Evolutionary conservation across 1,140 invertebrate genomes (phyloP), one percentile per base, ranked within the genome.

Genomic region (Gerris buenoi): DNA sequence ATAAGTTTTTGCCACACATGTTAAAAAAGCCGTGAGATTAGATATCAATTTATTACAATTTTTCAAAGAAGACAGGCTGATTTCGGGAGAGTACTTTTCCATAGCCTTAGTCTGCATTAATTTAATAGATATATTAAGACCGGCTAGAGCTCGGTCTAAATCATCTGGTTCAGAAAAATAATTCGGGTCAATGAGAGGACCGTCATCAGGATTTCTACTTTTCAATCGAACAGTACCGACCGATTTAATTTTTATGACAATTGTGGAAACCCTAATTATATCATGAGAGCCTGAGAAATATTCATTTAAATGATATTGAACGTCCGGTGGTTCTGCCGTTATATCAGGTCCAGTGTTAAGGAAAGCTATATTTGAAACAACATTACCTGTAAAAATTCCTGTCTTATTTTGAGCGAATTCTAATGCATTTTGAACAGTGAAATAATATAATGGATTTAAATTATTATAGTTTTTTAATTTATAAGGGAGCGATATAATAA

Each of bases 171-270:
- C 73, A 0, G 72, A 76, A 1, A 87, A 79, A 69, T 85, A 87
- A 69, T 84, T 81, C 1, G 88, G 86, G 75, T 89, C 82, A n/a
- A 90, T 82, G 0, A 84, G 72, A 0, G 88, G 88, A 67, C 81
- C 77, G 59, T 82, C 80, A 13, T 78, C 72, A 0, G 86, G 85
- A 76, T 87, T 78, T 1, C 68, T 77, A 1, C 77, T 80, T 14
- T 77, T 73, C 1, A 86, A 74, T 71, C 77, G 79, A 3, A 93
- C 76, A 67, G 78, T 76, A 27, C 90, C 90, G 61, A 70, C 77
- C 72, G 88, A 91, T 77, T 86, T 85, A 1, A 89, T 88, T 74
- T 90, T 85, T 70, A 90, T 76, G 73, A 63, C 87, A 76, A 23
- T 85, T n/a, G n/a, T n/a, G n/a, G n/a, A n/a, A n/a, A n/a, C n/a